Evolutionary conservation across 2,888 invertebrate genomes (phyloP).

Genomic region (Calephelis perditalis): DNA sequence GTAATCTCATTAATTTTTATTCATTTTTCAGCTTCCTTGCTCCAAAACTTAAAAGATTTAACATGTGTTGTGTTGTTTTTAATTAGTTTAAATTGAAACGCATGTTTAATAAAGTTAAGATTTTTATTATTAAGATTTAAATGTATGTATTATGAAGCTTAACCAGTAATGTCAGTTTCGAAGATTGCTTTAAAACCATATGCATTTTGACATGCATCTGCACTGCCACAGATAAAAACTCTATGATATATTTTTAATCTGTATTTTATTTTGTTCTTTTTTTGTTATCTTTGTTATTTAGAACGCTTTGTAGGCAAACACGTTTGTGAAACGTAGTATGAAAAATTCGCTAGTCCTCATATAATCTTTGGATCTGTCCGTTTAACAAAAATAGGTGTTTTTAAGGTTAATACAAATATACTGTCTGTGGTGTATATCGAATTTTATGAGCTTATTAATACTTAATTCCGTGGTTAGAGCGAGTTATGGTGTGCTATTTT

Average conservation of each 20-base stretch:
- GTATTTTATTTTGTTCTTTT: slow-evolving; percentile 49
- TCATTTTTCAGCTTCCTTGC: slow-evolving; percentile 6
- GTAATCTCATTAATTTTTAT: slow-evolving; percentile 17
- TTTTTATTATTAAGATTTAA: slow-evolving; percentile 8
- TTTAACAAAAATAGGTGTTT: slow-evolving; percentile 53
- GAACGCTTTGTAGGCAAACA: slow-evolving; percentile 55
- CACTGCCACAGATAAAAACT: slow-evolving; percentile 51
- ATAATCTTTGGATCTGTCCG: slow-evolving; percentile 67
- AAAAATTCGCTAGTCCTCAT: slow-evolving; percentile 64
- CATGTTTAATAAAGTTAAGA: slow-evolving; percentile 6
- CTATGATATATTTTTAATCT: slow-evolving; percentile 37
- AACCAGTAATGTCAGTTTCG: slow-evolving; percentile 5
- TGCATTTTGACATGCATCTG: slow-evolving; percentile 30
- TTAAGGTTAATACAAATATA: slow-evolving; percentile 62
- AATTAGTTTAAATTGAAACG: slow-evolving; percentile 15
- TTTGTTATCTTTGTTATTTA: slow-evolving; percentile 60
- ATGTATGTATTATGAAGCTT: slow-evolving; percentile 8
- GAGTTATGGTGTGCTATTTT: slow-evolving; percentile 45
- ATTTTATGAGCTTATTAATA: slow-evolving; percentile 76
- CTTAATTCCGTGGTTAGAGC: slow-evolving; percentile 62
- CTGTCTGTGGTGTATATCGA: slow-evolving; percentile 75
- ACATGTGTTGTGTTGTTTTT: slow-evolving; percentile 12
- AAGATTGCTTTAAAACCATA: slow-evolving; percentile 19
- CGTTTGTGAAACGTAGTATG: slow-evolving; percentile 41
- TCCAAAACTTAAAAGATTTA: slow-evolving; percentile 13